phyloP scores from a whole-genome alignment of 2,888 invertebrate species.

The Scelioninae gen. 2 region DNA sequence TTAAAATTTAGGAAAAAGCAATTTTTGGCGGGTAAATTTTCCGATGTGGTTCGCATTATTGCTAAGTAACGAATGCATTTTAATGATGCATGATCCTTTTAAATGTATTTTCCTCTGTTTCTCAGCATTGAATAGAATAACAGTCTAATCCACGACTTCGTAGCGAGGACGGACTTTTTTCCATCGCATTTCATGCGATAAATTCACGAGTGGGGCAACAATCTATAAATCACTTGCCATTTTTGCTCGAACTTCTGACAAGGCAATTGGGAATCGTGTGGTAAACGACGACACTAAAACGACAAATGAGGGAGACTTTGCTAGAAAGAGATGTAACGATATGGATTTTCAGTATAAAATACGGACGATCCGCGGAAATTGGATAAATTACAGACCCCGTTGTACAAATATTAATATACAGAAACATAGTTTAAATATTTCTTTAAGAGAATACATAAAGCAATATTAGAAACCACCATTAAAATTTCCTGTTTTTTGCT shows the following conservation, averaged over 20 bases:
- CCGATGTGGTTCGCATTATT: slow-evolving; percentile 9
- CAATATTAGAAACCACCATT: no score
- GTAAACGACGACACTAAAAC: slow-evolving; percentile 67
- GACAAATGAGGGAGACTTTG: slow-evolving; percentile 47
- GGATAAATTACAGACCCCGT: no score
- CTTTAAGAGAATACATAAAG: no score
- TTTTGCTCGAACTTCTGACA: slow-evolving; percentile 73
- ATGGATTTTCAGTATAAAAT: no score
- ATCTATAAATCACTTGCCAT: slow-evolving; percentile 71
- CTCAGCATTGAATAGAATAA: slow-evolving; percentile 21
- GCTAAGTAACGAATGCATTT: slow-evolving; percentile 5
- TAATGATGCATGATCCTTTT: slow-evolving; percentile 26
- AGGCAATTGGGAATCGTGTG: slow-evolving; percentile 73
- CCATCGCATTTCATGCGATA: slow-evolving; percentile 64
- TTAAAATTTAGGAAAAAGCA: no score
- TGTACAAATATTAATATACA: no score
- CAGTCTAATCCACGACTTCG: slow-evolving; percentile 46
- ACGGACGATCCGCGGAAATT: no score
- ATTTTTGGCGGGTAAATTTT: no score
- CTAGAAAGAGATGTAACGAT: slow-evolving; percentile 5
- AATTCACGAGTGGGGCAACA: slow-evolving; percentile 60
- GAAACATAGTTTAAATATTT: no score
- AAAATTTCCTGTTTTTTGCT: no score
- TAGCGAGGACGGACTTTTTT: slow-evolving; percentile 60
- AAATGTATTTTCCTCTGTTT: slow-evolving; percentile 18